phyloP scores from a whole-genome alignment of 2,113 vertebrate species.

The Antennarius striatus region DNA sequence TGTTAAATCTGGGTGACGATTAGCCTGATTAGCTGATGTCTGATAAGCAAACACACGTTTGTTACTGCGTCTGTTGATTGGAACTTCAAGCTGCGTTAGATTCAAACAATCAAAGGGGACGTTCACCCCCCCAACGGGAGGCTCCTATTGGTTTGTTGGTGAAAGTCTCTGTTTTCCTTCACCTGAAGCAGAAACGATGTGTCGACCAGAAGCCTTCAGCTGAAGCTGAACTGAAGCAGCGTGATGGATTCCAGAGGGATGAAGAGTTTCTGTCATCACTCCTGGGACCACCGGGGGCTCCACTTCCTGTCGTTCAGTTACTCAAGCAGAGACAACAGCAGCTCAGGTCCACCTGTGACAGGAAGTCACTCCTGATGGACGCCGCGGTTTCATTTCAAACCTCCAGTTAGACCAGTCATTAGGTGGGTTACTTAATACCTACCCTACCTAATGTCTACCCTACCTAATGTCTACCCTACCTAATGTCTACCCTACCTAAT shows the following conservation, averaged over 20 bases:
- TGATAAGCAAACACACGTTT: conserved; percentile 51
- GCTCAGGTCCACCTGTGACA: too few species aligned
- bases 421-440: neutral
- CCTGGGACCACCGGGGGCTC: conserved; percentile 49
- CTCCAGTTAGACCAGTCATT: too few species aligned
- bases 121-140: conserved; percentile 2
- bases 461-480: too few species aligned
- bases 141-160: neutral
- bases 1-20: conserved; percentile 34
- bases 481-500: too few species aligned
- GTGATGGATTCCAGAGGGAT: conserved; percentile 68
- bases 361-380: too few species aligned
- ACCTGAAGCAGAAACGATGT: too few species aligned
- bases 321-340: too few species aligned
- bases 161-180: too few species aligned
- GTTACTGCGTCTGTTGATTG: conserved; percentile 29
- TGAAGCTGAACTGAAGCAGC: conserved; percentile 26
- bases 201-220: too few species aligned
- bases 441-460: neutral
- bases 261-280: conserved; percentile 59
- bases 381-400: too few species aligned
- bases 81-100: conserved; percentile 8
- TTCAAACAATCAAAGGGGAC: conserved; percentile 4
- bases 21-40: conserved; percentile 42
- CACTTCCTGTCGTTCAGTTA: conserved; percentile 28